Base-by-base conservation (phyloP, 2,113 vertebrate genomes). In the Oreochromis aureus region DNA sequence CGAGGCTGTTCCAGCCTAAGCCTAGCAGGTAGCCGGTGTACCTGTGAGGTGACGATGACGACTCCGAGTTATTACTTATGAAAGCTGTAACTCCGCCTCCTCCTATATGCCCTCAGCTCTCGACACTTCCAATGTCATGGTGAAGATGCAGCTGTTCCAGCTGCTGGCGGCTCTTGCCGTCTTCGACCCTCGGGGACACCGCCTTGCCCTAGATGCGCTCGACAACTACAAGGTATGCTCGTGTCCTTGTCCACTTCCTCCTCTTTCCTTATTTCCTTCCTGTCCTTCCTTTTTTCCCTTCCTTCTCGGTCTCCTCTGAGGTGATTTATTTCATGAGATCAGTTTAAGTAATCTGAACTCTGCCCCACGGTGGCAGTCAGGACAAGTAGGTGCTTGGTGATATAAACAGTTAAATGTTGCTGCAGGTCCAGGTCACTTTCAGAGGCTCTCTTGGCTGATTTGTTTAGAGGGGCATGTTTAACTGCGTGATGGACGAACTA, bases 71-170 rank as follows among this genome's bases (percentile, higher is more conserved):
- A 36, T 39, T n/a, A 66, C 18, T 15, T 41, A 71, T 71, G 36
- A 71, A 44, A 44, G 69, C 13, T 2, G 39, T 27, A 46, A 73
- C 69, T 24, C 66, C 22, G 9, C 36, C 53, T 30, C 80, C 39
- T 10, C 19, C 30, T 87, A 32, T 30, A 32, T 44, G 12, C 46
- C 66, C 13, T 55, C 94, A 99, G 98, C 98, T 61, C 95, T 99
- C 93, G 97, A 99, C 91, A 98, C 98, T 0, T 97, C 98, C 59
- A 99, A 98, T 39, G 94, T 97, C 61, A 98, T 98, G 98, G 98
- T 99, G 81, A 99, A 99, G 96, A 98, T 97, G 94, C 98, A 99
- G 93, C 98, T 98, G 85, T 98, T 98, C 87, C 98, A 99, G 87
- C 96, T 99, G 76, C 93, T 99, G 92, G 97, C 98, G 1, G 98